phyloP scores from a whole-genome alignment of 30 jellyfish, hydroid and myxozoan species.

The Aurelia aurita region DNA sequence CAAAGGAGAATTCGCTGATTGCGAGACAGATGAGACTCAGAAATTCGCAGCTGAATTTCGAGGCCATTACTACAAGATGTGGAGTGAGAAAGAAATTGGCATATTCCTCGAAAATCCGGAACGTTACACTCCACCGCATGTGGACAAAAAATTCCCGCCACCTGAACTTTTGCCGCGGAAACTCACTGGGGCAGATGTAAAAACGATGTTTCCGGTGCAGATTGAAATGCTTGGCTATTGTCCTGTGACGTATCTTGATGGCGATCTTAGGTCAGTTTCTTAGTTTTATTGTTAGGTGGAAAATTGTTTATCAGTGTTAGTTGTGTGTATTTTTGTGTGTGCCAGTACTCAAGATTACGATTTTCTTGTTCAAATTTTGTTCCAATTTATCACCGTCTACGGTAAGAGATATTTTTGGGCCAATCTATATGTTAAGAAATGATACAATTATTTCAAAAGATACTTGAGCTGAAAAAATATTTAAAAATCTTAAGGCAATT shows the following conservation, averaged over 20 bases:
- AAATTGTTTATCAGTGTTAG: too few relatives aligned
- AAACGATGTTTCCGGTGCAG: conserved; percentile 76
- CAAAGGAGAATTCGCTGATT: conserved; percentile 84
- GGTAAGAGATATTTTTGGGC: too few relatives aligned
- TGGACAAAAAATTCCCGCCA: conserved; percentile 67
- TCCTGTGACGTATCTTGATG: conserved; percentile 96
- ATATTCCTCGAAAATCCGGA: conserved; percentile 78
- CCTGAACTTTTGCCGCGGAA: conserved; percentile 77
- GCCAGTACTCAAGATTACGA: too few relatives aligned
- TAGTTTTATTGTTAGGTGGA: background rate
- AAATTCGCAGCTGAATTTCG: conserved; percentile 89
- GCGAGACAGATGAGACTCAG: conserved; percentile 60
- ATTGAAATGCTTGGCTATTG: conserved; percentile 91
- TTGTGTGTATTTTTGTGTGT: too few relatives aligned
- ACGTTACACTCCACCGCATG: conserved; percentile 90
- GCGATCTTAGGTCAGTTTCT: conserved; percentile 79
- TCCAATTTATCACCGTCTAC: too few relatives aligned
- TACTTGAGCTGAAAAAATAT: too few relatives aligned
- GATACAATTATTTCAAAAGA: too few relatives aligned
- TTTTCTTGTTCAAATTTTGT: too few relatives aligned
- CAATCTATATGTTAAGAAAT: too few relatives aligned
- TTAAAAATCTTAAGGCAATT: too few relatives aligned
- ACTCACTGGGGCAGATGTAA: conserved; percentile 66
- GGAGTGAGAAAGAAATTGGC: conserved; percentile 67
- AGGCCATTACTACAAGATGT: conserved; percentile 89